Conservation (phyloP, 2,113 vertebrate species). For the Siniperca knerii region DNA sequence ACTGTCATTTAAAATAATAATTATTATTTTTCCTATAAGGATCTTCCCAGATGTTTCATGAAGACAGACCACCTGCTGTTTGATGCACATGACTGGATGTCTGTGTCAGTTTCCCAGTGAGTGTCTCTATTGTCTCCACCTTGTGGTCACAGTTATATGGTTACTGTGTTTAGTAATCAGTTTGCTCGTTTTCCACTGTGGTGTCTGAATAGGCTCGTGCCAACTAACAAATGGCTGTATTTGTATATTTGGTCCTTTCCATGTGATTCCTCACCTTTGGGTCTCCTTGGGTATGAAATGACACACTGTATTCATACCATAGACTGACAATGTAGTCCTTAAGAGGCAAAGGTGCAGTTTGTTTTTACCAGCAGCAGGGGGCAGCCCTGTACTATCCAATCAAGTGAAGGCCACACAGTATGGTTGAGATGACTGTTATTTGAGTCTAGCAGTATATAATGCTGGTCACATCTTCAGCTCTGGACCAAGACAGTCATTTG, state of each 20-base stretch:
- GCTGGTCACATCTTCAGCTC: slow-evolving; percentile 52
- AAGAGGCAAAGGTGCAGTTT: not conserved
- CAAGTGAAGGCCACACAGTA: no score
- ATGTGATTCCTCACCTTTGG: not conserved
- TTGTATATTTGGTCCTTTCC: not conserved
- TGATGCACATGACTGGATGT: not conserved
- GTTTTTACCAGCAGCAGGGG: slow-evolving; percentile 58
- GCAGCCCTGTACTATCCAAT: slow-evolving; percentile 48
- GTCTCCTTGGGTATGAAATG: not conserved
- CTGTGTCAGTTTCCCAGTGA: not conserved
- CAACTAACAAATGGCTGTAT: not conserved
- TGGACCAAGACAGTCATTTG: slow-evolving; percentile 21
- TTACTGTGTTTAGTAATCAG: not conserved
- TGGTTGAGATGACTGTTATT: not conserved
- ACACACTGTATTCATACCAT: not conserved
- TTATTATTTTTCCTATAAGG: not conserved
- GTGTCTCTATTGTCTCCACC: not conserved
- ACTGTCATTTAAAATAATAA: no score
- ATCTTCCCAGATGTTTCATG: not conserved
- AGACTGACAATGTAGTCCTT: not conserved
- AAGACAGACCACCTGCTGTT: not conserved
- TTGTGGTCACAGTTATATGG: not conserved
- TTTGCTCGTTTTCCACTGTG: not conserved
- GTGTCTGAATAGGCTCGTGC: not conserved
- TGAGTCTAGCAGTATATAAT: slow-evolving; percentile 14